A percentile compares a stretch with the other conserved stretches of the same genome.
Evolutionary conservation across 2,797 vertebrate species (phyloP).

Genomic region (Spea hammondii): DNA sequence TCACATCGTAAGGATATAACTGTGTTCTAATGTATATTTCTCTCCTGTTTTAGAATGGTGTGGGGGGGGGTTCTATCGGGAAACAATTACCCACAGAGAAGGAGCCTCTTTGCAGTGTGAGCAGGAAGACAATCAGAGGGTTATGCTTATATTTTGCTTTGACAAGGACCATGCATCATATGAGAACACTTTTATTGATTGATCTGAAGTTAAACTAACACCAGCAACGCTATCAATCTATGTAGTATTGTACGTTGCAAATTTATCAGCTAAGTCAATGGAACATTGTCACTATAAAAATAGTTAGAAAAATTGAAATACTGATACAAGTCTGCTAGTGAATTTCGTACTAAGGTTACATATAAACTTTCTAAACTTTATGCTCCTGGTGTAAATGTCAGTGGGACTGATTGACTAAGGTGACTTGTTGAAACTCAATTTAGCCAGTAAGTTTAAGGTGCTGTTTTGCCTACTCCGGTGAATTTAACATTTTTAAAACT

Average conservation of each 20-base stretch:
- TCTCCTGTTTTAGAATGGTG: no score
- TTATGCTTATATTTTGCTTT: constrained; percentile 37
- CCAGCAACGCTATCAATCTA: constrained; percentile 60
- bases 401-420: no score
- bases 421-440: no score
- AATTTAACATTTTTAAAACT: no score
- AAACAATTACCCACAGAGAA: constrained; percentile 25
- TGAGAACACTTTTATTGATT: constrained; percentile 59
- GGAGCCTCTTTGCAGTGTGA: constrained; percentile 1
- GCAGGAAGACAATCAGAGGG: constrained; percentile 21
- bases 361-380: not conserved
- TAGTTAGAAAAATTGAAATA: constrained; percentile 19
- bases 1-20: no score
- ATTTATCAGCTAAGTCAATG: constrained; percentile 41
- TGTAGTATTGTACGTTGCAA: constrained; percentile 25
- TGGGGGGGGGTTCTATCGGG: constrained; percentile 29
- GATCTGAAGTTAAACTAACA: constrained; percentile 59
- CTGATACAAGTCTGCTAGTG: constrained; percentile 23
- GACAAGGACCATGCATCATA: constrained; percentile 46
- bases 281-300: constrained; percentile 38
- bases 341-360: constrained; percentile 7
- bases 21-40: no score
- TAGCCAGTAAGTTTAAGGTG: no score
- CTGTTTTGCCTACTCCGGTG: no score
- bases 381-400: not conserved